phyloP scores from a whole-genome alignment of 2,113 vertebrate species.

The Psittacula cyanocephala region DNA sequence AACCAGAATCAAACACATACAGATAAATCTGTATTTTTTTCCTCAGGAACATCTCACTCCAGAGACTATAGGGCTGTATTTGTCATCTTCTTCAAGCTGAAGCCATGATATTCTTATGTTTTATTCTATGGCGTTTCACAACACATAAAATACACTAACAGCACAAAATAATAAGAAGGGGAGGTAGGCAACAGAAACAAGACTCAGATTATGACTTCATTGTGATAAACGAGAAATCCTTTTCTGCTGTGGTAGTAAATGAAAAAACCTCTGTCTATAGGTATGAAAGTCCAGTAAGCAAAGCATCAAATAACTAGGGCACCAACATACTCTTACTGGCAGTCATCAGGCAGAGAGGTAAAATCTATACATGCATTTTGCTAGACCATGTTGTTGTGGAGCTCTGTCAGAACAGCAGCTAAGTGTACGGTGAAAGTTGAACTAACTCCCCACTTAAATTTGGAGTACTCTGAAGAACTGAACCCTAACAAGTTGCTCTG shows the following conservation, averaged over 20 bases:
- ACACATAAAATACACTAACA: neutral
- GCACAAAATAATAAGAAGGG: neutral
- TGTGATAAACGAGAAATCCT: neutral
- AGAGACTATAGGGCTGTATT: neutral
- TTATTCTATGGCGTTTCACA: neutral
- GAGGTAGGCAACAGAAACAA: neutral
- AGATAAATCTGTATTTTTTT: neutral
- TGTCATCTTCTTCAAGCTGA: neutral
- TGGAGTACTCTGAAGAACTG: neutral
- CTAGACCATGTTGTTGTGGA: neutral
- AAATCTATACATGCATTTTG: neutral
- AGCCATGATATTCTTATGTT: neutral
- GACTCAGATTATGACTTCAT: neutral
- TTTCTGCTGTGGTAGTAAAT: neutral
- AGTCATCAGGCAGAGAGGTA: neutral
- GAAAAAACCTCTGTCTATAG: neutral
- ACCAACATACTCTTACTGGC: neutral
- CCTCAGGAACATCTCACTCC: neutral
- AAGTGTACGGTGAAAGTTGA: neutral
- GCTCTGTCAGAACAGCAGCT: neutral
- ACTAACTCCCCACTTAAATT: neutral
- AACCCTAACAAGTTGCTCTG: neutral
- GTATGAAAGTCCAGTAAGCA: neutral
- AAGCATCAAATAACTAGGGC: neutral
- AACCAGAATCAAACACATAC: neutral